These are phyloP conservation scores for Anthopleura xanthogrammica DNA, from an alignment of 92 coral and sea anemone genomes.

Conservation along the genomic window DNA sequence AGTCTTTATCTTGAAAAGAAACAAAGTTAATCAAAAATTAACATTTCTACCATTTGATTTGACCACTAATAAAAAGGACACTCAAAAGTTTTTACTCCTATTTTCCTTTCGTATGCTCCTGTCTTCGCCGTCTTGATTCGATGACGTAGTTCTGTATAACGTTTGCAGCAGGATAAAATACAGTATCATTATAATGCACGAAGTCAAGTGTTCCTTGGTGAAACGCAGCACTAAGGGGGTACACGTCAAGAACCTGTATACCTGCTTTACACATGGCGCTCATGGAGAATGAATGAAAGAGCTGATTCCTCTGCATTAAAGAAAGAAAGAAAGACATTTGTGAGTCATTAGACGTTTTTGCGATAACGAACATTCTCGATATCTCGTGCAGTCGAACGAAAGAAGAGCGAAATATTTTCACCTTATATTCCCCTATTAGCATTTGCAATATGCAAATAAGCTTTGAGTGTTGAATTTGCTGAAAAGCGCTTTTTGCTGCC, in stretches of 20 bases:
- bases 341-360: background rate
- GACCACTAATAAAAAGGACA: no score
- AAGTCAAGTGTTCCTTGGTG: slow-evolving; percentile 72
- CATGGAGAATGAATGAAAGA: slow-evolving; percentile 49
- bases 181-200: slow-evolving; percentile 72
- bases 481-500: no score
- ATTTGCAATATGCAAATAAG: no score
- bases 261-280: slow-evolving; percentile 56
- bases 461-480: no score
- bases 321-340: background rate
- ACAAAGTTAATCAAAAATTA: no score
- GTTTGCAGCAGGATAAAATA: slow-evolving; percentile 68
- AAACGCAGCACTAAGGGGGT: slow-evolving; percentile 63
- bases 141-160: slow-evolving; percentile 39
- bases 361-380: no score
- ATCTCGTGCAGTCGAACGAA: no score
- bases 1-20: no score
- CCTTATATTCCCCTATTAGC: no score
- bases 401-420: no score
- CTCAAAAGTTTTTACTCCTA: background rate
- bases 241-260: slow-evolving; percentile 47
- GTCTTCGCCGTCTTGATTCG: slow-evolving; percentile 2
- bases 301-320: slow-evolving; percentile 40
- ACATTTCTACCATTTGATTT: no score
- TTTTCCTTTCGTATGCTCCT: background rate